These are phyloP conservation scores for Abscondita cerata DNA, from an alignment of 2,888 invertebrate genomes.

Conservation along the genomic window DNA sequence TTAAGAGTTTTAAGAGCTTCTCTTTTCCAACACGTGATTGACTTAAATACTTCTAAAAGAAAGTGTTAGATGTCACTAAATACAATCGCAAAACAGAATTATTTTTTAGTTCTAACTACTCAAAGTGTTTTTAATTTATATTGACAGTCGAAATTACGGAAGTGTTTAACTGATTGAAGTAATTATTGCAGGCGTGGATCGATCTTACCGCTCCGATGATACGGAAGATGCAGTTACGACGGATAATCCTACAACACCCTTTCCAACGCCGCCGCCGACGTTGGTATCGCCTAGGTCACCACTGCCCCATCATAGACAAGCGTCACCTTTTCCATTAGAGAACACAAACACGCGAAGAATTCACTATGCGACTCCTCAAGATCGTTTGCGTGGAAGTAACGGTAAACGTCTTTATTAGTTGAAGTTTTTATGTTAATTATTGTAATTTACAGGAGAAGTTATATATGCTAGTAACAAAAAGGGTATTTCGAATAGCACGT, in stretches of 20 bases:
- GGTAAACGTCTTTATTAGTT: slow-evolving; percentile 49
- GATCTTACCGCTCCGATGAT: slow-evolving; percentile 78
- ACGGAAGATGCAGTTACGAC: slow-evolving; percentile 67
- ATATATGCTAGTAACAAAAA: slow-evolving; percentile 52
- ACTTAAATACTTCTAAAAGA: too few species aligned
- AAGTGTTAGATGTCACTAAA: too few species aligned
- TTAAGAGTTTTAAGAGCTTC: too few species aligned
- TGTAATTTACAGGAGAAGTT: slow-evolving; percentile 39
- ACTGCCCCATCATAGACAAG: slow-evolving; percentile 69
- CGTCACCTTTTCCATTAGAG: slow-evolving; percentile 75
- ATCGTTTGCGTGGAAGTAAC: slow-evolving; percentile 56
- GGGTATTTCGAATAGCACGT: slow-evolving; percentile 53
- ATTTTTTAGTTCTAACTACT: too few species aligned
- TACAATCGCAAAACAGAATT: too few species aligned
- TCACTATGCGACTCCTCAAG: slow-evolving; percentile 60
- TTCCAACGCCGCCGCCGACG: slow-evolving; percentile 63
- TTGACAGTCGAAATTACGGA: too few species aligned
- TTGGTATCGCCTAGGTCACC: slow-evolving; percentile 62
- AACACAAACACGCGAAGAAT: slow-evolving; percentile 69
- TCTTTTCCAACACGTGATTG: too few species aligned
- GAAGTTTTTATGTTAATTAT: slow-evolving; percentile 22
- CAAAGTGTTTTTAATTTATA: too few species aligned
- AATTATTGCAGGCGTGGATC: slow-evolving; percentile 67
- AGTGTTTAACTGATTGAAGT: too few species aligned
- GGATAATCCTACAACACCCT: slow-evolving; percentile 64